phyloP scores from a whole-genome alignment of 2,797 vertebrate species.

The Melanotaenia parkinsoni region DNA sequence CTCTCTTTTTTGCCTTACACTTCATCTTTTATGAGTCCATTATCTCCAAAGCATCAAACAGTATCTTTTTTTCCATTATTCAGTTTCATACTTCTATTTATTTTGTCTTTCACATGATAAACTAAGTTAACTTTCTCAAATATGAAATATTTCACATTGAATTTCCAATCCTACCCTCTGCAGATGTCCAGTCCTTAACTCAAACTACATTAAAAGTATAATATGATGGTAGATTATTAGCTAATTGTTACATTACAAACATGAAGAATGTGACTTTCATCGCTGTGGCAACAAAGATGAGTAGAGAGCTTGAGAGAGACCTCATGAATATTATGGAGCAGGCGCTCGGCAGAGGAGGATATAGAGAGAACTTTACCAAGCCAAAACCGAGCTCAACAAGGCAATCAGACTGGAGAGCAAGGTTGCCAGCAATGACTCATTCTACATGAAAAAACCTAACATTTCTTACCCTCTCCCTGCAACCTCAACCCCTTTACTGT shows the following conservation, averaged over 20 bases:
- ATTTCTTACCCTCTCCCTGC: slow-evolving; percentile 49
- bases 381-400: slow-evolving; percentile 73
- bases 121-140: neutral
- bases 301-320: slow-evolving; percentile 34
- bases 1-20: no score
- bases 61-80: neutral
- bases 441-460: slow-evolving; percentile 67
- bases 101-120: neutral
- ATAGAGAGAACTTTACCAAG: slow-evolving; percentile 55
- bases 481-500: slow-evolving; percentile 57
- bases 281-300: slow-evolving; percentile 28
- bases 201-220: neutral
- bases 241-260: neutral
- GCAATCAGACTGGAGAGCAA: slow-evolving; percentile 65
- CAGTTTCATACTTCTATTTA: neutral
- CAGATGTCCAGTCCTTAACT: neutral
- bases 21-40: no score
- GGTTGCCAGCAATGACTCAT: slow-evolving; percentile 73
- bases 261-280: slow-evolving; percentile 15
- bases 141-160: neutral
- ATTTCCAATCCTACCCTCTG: neutral
- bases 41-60: neutral
- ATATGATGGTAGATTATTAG: neutral
- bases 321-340: slow-evolving; percentile 57
- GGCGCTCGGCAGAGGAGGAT: slow-evolving; percentile 48